Conservation (phyloP, 2,797 vertebrate genomes). For the Pipistrellus pipistrellus region DNA sequence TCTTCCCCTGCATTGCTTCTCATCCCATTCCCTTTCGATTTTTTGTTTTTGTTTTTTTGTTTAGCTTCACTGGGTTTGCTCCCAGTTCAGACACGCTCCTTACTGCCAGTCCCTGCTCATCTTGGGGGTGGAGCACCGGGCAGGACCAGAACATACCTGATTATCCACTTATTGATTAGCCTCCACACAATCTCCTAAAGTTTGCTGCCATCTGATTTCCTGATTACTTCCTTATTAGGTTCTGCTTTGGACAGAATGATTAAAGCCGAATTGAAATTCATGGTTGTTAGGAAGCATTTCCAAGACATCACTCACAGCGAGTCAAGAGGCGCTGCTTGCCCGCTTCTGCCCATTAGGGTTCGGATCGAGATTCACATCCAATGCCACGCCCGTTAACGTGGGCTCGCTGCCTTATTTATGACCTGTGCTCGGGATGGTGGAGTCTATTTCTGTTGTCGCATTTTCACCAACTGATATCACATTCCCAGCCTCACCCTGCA, state of each 20-base stretch:
- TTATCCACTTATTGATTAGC: slow-evolving; percentile 53
- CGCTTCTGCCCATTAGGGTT: slow-evolving; percentile 53
- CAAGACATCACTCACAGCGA: slow-evolving; percentile 65
- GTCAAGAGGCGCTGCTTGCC: neutral
- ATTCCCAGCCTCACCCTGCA: slow-evolving; percentile 23
- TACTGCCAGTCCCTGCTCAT: neutral
- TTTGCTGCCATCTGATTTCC: slow-evolving; percentile 51
- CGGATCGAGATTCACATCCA: neutral
- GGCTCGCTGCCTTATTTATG: slow-evolving; percentile 62
- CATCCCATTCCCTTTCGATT: neutral
- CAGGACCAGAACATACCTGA: neutral
- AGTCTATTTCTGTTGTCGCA: slow-evolving; percentile 62
- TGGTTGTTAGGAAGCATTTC: slow-evolving; percentile 73
- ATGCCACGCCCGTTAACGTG: neutral
- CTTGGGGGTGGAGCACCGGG: neutral
- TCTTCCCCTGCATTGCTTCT: accelerated
- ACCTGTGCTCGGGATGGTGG: neutral
- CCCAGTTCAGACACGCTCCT: neutral
- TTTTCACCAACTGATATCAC: slow-evolving; percentile 50
- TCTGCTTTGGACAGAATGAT: slow-evolving; percentile 64
- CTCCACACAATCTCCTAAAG: slow-evolving; percentile 8
- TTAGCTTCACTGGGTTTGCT: neutral
- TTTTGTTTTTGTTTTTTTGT: neutral
- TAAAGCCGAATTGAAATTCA: slow-evolving; percentile 74
- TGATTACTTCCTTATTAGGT: slow-evolving; percentile 69